Base-by-base conservation (phyloP, 2,888 invertebrate species). In the Temnothorax ravouxi region DNA sequence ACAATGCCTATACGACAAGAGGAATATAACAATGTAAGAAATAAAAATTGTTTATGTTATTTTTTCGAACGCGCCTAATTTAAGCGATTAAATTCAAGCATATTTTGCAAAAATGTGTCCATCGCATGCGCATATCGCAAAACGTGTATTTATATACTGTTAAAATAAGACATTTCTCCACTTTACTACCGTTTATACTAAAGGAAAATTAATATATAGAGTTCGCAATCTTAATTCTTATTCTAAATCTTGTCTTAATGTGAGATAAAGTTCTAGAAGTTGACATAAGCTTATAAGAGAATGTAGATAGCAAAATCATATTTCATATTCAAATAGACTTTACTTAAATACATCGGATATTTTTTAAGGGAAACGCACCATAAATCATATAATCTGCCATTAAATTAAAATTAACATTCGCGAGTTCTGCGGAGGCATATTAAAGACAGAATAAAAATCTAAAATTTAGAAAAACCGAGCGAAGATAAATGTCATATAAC, bases 121-220 rank as follows among this genome's bases (percentile, higher is more conserved):
- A 62, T 25, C 15, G 8, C 2, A 25, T 29, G 41, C 15, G 8
- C 2, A 25, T 29, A 54, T 75, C n/a, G 18, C 18, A 13, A 4
- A 34, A 6, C 44, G 18, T 11, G 18, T 41, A 25, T 54, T 41
- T 52, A 72, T 41, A 38, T 15, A 29, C 13, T 13, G 0, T 64
- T 38, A 25, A 64, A 41, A 64, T 54, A 76, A 76, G 38, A 25
- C 13, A 41, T 54, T 25, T 64, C 66, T 15, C 0, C n/a, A 41
- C 8, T 41, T 21, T 21, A 41, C 38, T 11, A n/a, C 0, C n/a
- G 8, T 2, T 64, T 64, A 64, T 64, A 41, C 21, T 15, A 21
- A 64, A 41, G 41, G 62, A 64, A 64, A 64, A 21, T 64, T 64
- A 21, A 59, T n/a, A n/a, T 61, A n/a, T 29, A 34, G 13, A 29